Evolutionary conservation across 1,140 invertebrate genomes (phyloP).

Genomic region (Scaptomyza pallida): DNA sequence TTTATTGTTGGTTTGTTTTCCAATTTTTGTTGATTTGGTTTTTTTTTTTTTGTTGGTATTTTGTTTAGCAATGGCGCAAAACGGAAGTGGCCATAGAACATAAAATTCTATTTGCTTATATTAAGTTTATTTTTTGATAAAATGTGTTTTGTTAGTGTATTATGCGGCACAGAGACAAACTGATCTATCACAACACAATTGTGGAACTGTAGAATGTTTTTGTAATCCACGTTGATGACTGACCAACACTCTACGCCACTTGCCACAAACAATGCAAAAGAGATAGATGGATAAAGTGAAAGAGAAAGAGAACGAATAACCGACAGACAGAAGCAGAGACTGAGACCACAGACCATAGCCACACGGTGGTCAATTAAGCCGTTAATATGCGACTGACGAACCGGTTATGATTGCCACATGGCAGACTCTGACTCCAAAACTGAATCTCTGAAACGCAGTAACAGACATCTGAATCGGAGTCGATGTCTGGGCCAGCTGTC

Average conservation of each 20-base stretch:
- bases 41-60: conserved; percentile 29
- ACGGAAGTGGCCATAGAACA: conserved; percentile 13
- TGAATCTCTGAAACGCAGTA: conserved; percentile 2
- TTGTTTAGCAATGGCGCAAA: conserved; percentile 14
- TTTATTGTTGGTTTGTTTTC: background rate
- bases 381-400: conserved; percentile 51
- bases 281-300: background rate
- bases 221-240: conserved; percentile 10
- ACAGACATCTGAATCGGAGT: background rate
- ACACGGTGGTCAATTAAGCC: conserved; percentile 65
- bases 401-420: conserved; percentile 29
- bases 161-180: background rate
- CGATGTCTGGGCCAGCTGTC: background rate
- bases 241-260: conserved; percentile 5
- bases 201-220: background rate
- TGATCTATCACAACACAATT: conserved; percentile 21
- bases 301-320: background rate
- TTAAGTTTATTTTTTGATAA: background rate
- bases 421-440: conserved; percentile 14
- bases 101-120: background rate
- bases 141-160: background rate
- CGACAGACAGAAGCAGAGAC: background rate
- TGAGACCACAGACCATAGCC: conserved; percentile 18
- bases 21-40: conserved; percentile 15
- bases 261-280: background rate